phyloP scores from a whole-genome alignment of 2,888 invertebrate genomes.

The Deroplatys truncata region DNA sequence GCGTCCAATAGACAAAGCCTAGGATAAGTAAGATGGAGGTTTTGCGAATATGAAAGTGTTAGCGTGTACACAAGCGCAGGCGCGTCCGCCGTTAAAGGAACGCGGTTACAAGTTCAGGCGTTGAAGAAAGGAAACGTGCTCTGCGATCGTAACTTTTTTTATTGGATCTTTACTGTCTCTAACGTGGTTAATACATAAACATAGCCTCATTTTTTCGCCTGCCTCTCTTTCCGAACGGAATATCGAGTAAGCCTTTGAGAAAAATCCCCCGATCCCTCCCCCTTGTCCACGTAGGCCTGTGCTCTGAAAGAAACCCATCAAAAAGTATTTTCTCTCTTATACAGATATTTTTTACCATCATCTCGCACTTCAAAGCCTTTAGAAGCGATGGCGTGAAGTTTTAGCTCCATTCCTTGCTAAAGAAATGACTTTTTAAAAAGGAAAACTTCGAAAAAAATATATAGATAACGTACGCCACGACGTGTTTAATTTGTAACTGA shows the following conservation, averaged over 20 bases:
- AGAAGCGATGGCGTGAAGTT: background rate
- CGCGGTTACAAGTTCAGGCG: background rate
- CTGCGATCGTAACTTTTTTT: background rate
- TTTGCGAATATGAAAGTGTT: background rate
- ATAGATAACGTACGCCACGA: background rate
- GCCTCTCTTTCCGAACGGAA: background rate
- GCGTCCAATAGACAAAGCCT: no score
- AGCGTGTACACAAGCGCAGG: background rate
- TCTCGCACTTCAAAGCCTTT: background rate
- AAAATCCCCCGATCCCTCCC: background rate
- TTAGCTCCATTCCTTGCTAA: background rate
- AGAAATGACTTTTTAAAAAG: background rate
- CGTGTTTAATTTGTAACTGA: background rate
- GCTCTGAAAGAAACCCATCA: background rate
- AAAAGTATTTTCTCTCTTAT: background rate
- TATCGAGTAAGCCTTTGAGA: constrained; percentile 13
- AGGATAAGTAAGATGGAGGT: no score
- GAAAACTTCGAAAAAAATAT: background rate
- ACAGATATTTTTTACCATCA: background rate
- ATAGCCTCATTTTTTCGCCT: constrained; percentile 4
- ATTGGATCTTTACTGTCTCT: background rate
- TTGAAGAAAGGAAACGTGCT: background rate
- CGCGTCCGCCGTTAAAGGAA: background rate
- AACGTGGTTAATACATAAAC: constrained; percentile 9
- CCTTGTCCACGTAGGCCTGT: background rate